These are phyloP conservation scores for Ashinkailepas kermadecensis DNA, from an alignment of 2,888 invertebrate species.

Conservation along the genomic window DNA sequence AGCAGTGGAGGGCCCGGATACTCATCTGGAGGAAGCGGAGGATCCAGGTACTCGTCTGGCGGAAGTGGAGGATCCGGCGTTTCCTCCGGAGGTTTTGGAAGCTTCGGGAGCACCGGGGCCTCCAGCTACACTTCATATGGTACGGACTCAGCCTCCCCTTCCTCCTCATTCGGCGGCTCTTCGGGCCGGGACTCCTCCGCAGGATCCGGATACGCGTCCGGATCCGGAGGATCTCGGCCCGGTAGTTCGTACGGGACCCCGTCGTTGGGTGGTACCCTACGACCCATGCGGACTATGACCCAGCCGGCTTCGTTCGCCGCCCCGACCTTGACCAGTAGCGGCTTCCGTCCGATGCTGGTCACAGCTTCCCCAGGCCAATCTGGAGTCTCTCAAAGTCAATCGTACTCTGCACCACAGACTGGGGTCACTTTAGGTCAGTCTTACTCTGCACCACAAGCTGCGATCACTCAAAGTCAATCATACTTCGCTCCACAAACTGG, in stretches of 20 bases:
- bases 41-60: not conserved
- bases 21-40: not conserved
- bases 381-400: no score
- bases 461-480: no score
- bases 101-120: no score
- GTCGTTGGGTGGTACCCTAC: not conserved
- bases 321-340: no score
- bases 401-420: no score
- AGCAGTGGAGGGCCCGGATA: not conserved
- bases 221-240: not conserved
- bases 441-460: no score
- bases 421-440: no score
- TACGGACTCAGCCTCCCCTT: not conserved
- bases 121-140: not conserved
- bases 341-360: no score
- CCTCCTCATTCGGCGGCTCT: not conserved
- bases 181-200: no score
- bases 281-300: not conserved
- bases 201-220: no score
- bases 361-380: no score
- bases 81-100: not conserved
- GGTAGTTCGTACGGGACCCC: not conserved
- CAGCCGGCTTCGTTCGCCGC: not conserved
- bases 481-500: no score
- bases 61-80: not conserved